phyloP scores from a whole-genome alignment of 2,113 vertebrate genomes.

The crab-eating macaque (Macaca fascicularis) region T2T-MFA8v1.1 NC_088386.1:12130501-12131000 shows the following conservation, averaged over 20 bases:
- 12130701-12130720: neutral
- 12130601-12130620: neutral
- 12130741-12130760: neutral
- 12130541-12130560: too few relatives aligned
- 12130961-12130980: neutral
- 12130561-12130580: neutral
- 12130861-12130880: neutral
- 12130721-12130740: neutral
- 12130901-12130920: neutral
- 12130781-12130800: neutral
- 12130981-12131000: neutral
- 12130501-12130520: neutral
- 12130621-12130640: neutral
- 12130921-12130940: neutral
- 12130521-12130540: neutral
- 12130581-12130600: neutral
- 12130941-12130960: neutral
- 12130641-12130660: neutral
- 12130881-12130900: neutral
- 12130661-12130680: neutral
- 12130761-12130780: neutral
- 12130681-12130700: neutral
- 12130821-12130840: neutral
- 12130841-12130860: neutral
- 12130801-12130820: neutral